Percentiles rank a stretch among this genome's conserved stretches.
These are phyloP conservation scores for Gobio gobio DNA, from an alignment of 2,113 vertebrate genomes.

Conservation along the genomic window DNA sequence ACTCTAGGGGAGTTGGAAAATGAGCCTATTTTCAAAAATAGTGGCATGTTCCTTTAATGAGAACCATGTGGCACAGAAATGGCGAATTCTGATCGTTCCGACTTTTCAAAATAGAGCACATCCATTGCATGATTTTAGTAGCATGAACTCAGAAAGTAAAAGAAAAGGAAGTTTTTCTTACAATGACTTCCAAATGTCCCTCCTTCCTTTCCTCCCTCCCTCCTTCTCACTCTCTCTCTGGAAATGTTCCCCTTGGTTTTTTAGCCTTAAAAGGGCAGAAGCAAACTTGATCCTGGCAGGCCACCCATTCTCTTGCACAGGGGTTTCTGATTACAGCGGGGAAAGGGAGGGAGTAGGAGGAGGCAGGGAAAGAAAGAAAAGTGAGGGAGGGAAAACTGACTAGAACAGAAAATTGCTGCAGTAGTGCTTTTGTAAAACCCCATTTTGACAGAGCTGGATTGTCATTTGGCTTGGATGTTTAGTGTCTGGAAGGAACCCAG, in stretches of 20 bases:
- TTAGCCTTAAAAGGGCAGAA: constrained; percentile 85
- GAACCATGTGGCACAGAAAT: neutral
- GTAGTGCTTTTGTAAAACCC: constrained; percentile 62
- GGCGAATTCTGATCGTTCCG: neutral
- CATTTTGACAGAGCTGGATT: constrained; percentile 57
- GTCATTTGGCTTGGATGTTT: constrained; percentile 48
- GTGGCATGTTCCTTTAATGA: neutral
- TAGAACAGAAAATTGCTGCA: constrained; percentile 59
- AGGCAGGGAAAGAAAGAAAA: constrained; percentile 45
- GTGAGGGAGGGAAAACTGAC: constrained; percentile 46
- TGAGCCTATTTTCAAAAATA: too few relatives aligned
- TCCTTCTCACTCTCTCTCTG: constrained; percentile 58
- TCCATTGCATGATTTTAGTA: constrained; percentile 27
- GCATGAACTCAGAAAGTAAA: too few relatives aligned
- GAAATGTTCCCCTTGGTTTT: constrained; percentile 75
- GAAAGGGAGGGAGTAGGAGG: constrained; percentile 51
- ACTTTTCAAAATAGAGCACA: constrained; percentile 37
- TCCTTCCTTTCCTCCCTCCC: constrained; percentile 53
- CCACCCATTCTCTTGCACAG: constrained; percentile 71
- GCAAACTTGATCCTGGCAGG: constrained; percentile 79
- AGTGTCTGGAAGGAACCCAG: constrained; percentile 47
- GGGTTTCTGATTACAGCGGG: constrained; percentile 77
- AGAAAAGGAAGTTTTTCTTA: too few relatives aligned
- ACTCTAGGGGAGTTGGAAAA: too few relatives aligned
- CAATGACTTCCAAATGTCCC: constrained; percentile 63